phyloP scores from a whole-genome alignment of 2,113 vertebrate genomes.

The Xiphophorus couchianus region DNA sequence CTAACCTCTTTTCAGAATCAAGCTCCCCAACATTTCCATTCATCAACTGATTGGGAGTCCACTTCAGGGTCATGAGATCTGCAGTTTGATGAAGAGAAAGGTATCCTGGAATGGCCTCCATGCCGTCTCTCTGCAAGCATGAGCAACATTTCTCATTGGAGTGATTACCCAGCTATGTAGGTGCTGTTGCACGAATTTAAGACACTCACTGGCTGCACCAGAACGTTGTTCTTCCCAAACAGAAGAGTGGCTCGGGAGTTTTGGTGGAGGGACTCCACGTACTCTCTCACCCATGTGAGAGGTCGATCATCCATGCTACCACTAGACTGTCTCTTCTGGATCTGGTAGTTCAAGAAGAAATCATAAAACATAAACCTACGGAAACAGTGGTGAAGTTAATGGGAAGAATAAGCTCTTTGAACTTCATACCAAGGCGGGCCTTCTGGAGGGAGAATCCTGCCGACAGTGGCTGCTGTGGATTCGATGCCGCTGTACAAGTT shows the following conservation, averaged over 20 bases:
- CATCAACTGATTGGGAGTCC: constrained; percentile 99
- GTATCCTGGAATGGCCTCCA: constrained; percentile 96
- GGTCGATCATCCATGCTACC: constrained; percentile 95
- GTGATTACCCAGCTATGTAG: background rate
- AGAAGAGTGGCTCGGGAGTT: constrained; percentile 93
- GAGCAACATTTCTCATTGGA: background rate
- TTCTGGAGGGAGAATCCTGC: constrained; percentile 95
- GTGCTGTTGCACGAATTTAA: background rate
- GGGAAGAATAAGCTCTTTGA: background rate
- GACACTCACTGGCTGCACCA: constrained; percentile 89
- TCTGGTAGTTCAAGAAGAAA: constrained; percentile 72
- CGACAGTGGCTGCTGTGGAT: constrained; percentile 94
- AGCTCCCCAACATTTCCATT: constrained; percentile 93
- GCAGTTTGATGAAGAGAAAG: constrained; percentile 96
- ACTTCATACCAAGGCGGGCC: constrained; percentile 76
- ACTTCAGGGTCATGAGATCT: constrained; percentile 96
- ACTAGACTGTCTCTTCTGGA: constrained; percentile 97
- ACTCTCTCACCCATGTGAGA: constrained; percentile 91
- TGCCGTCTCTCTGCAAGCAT: constrained; percentile 88
- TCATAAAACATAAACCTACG: background rate
- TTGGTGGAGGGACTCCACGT: constrained; percentile 96
- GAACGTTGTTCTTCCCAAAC: constrained; percentile 97
- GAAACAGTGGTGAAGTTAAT: background rate
- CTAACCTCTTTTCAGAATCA: constrained; percentile 95
- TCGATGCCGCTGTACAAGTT: constrained; percentile 95